Percentiles rank a stretch among this genome's conserved stretches.
These are phyloP conservation scores for Orthosia gothica DNA, from an alignment of 2,888 invertebrate genomes.

Conservation along the genomic window DNA sequence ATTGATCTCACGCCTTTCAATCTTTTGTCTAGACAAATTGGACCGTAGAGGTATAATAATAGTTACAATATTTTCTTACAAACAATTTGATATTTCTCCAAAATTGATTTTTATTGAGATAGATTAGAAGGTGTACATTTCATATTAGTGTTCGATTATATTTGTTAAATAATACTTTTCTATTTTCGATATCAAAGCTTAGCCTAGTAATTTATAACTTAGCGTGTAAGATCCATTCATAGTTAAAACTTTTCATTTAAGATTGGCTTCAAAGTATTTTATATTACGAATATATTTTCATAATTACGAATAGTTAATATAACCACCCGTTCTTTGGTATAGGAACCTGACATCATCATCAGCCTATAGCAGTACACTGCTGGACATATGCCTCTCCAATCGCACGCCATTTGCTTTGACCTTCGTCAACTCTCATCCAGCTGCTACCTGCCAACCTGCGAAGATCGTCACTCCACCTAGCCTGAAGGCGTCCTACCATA, in stretches of 20 bases:
- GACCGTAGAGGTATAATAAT: neutral
- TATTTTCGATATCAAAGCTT: neutral
- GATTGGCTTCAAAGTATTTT: slow-evolving; percentile 24
- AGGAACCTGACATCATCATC: neutral
- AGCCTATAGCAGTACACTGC: too few species aligned
- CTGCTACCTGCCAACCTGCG: too few species aligned
- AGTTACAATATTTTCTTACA: slow-evolving; percentile 20
- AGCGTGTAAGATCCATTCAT: neutral
- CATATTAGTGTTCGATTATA: too few species aligned
- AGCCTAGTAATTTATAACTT: neutral
- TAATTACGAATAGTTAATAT: neutral
- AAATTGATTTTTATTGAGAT: slow-evolving; percentile 6
- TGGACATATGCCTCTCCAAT: too few species aligned
- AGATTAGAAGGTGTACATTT: slow-evolving; percentile 12
- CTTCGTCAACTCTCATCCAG: too few species aligned
- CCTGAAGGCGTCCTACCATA: too few species aligned
- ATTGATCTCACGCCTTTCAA: neutral
- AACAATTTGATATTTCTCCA: neutral
- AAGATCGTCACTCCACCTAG: too few species aligned
- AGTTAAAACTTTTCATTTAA: neutral
- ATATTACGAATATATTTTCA: too few species aligned
- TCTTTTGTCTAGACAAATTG: slow-evolving; percentile 20
- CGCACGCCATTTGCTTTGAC: too few species aligned
- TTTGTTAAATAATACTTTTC: neutral
- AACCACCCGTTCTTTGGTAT: neutral